Evolutionary conservation across 2,113 vertebrate species (phyloP).

Genomic region (Clarias batrachus): DNA sequence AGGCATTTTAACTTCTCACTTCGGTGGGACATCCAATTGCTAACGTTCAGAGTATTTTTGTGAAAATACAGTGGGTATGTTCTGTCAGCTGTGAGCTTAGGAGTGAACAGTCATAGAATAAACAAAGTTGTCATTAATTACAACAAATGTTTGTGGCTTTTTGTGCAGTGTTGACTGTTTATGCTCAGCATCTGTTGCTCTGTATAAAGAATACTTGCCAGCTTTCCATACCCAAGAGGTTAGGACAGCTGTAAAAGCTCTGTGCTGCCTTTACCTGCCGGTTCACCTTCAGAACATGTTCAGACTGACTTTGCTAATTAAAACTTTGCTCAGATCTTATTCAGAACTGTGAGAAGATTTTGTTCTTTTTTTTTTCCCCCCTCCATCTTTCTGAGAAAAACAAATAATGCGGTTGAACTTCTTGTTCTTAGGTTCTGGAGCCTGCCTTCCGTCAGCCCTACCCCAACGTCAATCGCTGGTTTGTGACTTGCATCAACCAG

Average conservation of each 20-base stretch:
- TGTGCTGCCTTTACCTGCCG: not conserved
- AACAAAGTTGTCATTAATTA: not conserved
- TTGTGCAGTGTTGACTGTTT: not conserved
- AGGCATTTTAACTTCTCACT: not conserved
- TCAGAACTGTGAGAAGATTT: not conserved
- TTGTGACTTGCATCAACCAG: constrained; percentile 86
- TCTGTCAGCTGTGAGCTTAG: not conserved
- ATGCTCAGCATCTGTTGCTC: not conserved
- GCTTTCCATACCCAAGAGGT: not conserved
- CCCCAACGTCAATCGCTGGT: constrained; percentile 85
- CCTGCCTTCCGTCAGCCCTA: constrained; percentile 86
- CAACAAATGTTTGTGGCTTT: not conserved
- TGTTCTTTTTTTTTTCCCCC: not conserved
- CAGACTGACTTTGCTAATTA: not conserved
- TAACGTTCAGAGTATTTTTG: not conserved
- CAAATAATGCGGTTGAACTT: not conserved
- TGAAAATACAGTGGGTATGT: not conserved
- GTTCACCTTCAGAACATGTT: not conserved
- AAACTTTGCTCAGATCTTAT: not conserved
- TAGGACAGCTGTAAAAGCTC: not conserved
- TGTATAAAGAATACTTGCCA: not conserved
- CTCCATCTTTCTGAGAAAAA: not conserved
- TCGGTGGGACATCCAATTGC: not conserved
- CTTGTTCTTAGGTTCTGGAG: constrained; percentile 77
- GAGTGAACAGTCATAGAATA: not conserved